Conservation (phyloP, 2,888 invertebrate species). For the Ashinkailepas kermadecensis region DNA sequence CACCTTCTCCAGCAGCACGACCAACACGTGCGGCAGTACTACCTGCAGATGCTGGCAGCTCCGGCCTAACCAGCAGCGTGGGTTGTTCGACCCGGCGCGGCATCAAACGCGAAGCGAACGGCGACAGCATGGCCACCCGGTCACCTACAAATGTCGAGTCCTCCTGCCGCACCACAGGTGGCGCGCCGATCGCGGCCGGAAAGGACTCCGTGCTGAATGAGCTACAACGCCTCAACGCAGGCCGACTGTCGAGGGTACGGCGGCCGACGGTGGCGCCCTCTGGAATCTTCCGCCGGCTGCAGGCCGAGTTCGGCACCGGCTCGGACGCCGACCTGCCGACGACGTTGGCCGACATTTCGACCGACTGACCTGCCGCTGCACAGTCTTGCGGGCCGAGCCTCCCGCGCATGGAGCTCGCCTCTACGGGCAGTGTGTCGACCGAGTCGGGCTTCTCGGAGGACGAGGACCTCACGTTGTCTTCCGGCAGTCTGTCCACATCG, state of each 20-base stretch:
- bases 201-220: neutral
- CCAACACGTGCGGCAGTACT: neutral
- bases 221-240: neutral
- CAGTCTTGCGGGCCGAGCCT: neutral
- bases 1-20: neutral
- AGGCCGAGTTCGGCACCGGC: neutral
- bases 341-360: no score
- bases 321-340: neutral
- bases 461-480: neutral
- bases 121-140: neutral
- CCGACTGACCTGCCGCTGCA: no score
- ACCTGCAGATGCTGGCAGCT: neutral
- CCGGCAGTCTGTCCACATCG: neutral
- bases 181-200: neutral
- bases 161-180: neutral
- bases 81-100: no score
- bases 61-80: no score
- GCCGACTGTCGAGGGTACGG: neutral
- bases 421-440: neutral
- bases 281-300: neutral
- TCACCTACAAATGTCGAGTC: neutral
- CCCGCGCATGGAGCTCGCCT: neutral
- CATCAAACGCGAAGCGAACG: neutral
- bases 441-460: slow-evolving; percentile 9
- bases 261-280: neutral